These are phyloP conservation scores for Tenrec ecaudatus DNA, from an alignment of 2,113 vertebrate genomes.

Conservation along the genomic window DNA sequence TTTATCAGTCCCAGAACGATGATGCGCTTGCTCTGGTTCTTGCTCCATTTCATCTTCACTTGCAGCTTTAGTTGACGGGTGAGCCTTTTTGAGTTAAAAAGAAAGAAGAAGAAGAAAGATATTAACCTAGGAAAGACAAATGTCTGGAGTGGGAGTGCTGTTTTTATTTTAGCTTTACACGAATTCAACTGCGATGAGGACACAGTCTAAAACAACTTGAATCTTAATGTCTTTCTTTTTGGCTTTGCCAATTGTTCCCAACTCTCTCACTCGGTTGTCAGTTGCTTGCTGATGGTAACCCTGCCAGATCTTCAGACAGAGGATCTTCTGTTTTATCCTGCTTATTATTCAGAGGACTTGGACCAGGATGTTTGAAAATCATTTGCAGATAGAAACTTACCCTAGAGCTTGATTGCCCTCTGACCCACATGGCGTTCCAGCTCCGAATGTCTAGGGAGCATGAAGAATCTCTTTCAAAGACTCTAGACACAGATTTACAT, in stretches of 20 bases:
- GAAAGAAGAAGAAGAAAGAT: neutral
- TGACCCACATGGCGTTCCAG: constrained; percentile 82
- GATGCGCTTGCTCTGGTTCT: neutral
- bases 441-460: constrained; percentile 67
- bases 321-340: constrained; percentile 84
- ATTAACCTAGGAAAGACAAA: constrained; percentile 46
- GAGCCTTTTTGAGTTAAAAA: neutral
- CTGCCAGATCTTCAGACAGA: constrained; percentile 81
- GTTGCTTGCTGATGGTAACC: constrained; percentile 65
- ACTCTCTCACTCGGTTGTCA: constrained; percentile 12
- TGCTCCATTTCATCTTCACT: neutral
- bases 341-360: constrained; percentile 86
- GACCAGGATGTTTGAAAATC: constrained; percentile 70
- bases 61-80: neutral
- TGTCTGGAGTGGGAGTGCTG: neutral
- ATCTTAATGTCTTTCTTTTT: constrained; percentile 53
- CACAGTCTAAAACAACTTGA: constrained; percentile 47
- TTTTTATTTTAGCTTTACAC: constrained; percentile 40
- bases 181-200: neutral
- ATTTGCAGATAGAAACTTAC: constrained; percentile 79
- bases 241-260: constrained; percentile 66
- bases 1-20: neutral
- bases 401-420: constrained; percentile 80
- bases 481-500: constrained; percentile 67
- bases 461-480: constrained; percentile 82